These are phyloP conservation scores for Syngnathus typhle DNA, from an alignment of 2,113 vertebrate species.

Conservation along the genomic window DNA sequence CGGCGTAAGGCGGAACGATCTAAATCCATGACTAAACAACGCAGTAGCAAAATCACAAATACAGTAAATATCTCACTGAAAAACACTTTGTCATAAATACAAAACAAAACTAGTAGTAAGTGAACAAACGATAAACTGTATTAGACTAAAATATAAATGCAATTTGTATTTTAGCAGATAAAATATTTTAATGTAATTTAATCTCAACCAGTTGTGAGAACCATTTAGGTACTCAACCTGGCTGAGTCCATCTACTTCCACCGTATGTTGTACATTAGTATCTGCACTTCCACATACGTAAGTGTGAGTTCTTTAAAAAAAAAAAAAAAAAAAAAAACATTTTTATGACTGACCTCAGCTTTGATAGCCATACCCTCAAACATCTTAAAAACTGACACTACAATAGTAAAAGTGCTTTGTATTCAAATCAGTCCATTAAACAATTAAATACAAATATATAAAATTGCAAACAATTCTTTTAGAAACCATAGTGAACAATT, in stretches of 20 bases:
- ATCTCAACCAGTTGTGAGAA: not conserved
- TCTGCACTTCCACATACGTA: not conserved
- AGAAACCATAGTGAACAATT: conserved; percentile 14
- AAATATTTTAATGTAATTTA: conserved; percentile 42
- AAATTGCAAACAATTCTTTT: not conserved
- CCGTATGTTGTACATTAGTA: not conserved
- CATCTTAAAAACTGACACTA: conserved; percentile 17
- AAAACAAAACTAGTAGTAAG: not conserved
- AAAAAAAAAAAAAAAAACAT: not conserved
- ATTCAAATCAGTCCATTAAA: conserved; percentile 39
- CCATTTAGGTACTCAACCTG: too few relatives aligned
- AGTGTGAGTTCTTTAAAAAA: not conserved
- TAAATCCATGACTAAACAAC: too few relatives aligned
- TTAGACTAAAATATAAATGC: not conserved
- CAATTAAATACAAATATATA: conserved; percentile 25
- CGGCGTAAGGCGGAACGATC: not conserved
- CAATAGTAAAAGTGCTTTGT: conserved; percentile 55
- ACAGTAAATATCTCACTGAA: not conserved
- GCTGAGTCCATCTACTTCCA: not conserved
- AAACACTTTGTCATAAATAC: not conserved
- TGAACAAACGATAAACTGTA: not conserved
- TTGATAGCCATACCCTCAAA: conserved; percentile 14
- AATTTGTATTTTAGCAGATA: not conserved
- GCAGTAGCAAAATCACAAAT: too few relatives aligned
- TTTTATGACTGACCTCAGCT: conserved; percentile 6